Conservation (phyloP, 2,113 vertebrate genomes). For the Pelodiscus sinensis region DNA sequence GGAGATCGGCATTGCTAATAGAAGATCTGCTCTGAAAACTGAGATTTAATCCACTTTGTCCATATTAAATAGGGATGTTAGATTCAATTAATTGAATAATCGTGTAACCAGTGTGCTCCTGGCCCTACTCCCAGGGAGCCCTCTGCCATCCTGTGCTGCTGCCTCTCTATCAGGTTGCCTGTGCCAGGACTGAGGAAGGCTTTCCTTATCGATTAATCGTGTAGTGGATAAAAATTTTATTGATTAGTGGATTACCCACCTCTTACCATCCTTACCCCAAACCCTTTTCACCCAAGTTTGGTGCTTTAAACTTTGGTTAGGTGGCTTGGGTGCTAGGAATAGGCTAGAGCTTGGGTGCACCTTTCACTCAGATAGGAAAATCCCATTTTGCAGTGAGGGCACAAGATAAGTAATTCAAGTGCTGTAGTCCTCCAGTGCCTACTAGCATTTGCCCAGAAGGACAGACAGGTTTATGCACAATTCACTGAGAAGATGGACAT, state of each 20-base stretch:
- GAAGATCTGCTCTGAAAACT: not conserved
- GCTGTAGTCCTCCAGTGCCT: not conserved
- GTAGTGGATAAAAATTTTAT: no score
- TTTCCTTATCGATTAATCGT: no score
- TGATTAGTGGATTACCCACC: no score
- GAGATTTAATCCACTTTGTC: not conserved
- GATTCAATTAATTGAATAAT: no score
- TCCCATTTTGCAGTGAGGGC: not conserved
- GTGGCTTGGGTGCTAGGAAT: fast-evolving
- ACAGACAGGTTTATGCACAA: not conserved
- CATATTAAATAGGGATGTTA: not conserved
- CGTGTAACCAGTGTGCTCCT: no score
- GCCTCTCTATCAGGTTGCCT: no score
- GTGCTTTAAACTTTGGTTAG: not conserved
- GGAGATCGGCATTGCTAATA: not conserved
- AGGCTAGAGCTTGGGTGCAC: not conserved
- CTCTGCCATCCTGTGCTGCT: no score
- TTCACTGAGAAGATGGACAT: fast-evolving
- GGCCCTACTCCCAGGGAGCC: no score
- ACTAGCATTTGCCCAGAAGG: not conserved
- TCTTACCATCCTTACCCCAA: not conserved
- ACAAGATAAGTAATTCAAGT: not conserved
- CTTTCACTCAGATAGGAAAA: not conserved
- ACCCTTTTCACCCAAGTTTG: not conserved
- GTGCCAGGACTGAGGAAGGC: no score